phyloP scores from a whole-genome alignment of 2,797 vertebrate species.

The Momotus momota region DNA sequence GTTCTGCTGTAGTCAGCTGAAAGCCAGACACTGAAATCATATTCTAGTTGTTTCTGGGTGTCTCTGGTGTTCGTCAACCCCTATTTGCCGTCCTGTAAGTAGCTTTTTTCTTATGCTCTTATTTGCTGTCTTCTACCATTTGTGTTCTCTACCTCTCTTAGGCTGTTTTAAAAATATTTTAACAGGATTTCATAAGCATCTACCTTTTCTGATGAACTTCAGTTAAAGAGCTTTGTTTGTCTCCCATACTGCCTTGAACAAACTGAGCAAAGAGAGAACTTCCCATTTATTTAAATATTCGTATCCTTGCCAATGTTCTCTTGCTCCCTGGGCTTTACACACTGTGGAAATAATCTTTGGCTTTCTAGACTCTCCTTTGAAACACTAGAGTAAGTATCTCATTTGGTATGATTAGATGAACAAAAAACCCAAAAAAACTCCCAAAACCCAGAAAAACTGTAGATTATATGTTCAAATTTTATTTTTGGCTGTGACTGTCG shows the following conservation, averaged over 20 bases:
- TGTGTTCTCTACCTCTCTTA: neutral
- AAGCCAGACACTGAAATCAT: neutral
- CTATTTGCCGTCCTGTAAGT: slow-evolving; percentile 31
- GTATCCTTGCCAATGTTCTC: neutral
- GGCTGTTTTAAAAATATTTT: neutral
- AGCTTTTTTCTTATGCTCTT: neutral
- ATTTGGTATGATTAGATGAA: neutral
- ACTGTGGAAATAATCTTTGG: neutral
- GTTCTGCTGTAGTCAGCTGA: slow-evolving; percentile 33
- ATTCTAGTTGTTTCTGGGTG: neutral
- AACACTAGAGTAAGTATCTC: neutral
- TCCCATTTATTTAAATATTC: neutral
- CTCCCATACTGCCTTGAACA: neutral
- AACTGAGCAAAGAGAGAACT: neutral
- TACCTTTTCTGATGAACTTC: neutral
- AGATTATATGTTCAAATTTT: neutral
- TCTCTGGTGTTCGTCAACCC: neutral
- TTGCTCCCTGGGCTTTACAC: neutral
- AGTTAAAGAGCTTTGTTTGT: neutral
- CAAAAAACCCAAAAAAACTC: neutral
- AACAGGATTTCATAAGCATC: neutral
- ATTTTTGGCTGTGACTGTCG: neutral
- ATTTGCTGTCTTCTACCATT: neutral
- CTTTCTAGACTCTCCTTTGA: neutral
- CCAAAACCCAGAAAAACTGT: neutral